phyloP scores from a whole-genome alignment of 2,797 vertebrate genomes.

The Allobates femoralis region DNA sequence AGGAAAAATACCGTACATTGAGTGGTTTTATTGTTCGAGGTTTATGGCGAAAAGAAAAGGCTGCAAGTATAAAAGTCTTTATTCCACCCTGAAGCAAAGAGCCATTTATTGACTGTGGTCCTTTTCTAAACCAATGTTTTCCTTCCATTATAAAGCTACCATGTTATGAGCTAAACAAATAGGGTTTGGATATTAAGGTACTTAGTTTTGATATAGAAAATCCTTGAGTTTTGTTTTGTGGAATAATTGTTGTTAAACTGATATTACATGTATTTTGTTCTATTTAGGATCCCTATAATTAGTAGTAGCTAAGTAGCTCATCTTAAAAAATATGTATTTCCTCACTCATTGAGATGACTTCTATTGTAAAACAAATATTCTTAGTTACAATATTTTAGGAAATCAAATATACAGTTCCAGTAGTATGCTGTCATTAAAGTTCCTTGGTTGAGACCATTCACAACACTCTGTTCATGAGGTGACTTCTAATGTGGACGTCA shows the following conservation, averaged over 20 bases:
- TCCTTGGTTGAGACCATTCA: slow-evolving; percentile 47
- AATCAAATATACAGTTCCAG: background rate
- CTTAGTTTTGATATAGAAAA: background rate
- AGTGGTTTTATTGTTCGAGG: no score
- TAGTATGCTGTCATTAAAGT: slow-evolving; percentile 60
- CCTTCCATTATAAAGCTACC: no score
- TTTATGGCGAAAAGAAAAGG: no score
- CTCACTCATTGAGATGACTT: no score
- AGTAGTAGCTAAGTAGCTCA: no score
- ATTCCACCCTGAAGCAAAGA: background rate
- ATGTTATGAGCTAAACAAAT: background rate
- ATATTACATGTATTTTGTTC: background rate
- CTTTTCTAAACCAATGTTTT: no score
- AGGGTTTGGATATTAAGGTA: background rate
- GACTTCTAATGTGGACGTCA: no score
- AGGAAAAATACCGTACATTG: background rate
- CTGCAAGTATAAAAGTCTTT: no score
- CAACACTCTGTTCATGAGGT: background rate
- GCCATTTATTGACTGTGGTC: background rate
- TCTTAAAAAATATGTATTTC: no score
- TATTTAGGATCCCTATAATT: background rate
- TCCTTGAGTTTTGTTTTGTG: background rate
- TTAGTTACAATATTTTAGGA: no score
- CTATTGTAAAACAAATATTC: no score
- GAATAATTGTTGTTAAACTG: background rate